A percentile compares a stretch with the other conserved stretches of the same genome.
Evolutionary conservation across 2,113 vertebrate species (phyloP).

Genomic region (Chunga burmeisteri): DNA sequence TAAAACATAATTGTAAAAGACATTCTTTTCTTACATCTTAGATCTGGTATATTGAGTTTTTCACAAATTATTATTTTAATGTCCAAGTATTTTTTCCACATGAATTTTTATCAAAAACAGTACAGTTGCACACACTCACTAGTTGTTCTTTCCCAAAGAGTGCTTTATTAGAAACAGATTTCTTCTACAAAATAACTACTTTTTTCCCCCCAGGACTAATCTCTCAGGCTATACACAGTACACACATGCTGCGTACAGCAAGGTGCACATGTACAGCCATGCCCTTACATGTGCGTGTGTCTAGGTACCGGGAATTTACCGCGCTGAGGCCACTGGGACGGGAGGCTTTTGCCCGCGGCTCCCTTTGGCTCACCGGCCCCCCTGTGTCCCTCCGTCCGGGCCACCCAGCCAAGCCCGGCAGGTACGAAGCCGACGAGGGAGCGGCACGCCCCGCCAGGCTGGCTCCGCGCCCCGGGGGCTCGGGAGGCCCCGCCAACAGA

Average conservation of each 20-base stretch:
- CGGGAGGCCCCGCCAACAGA: neutral
- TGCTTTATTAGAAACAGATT: neutral
- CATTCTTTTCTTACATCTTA: neutral
- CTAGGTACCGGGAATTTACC: fast-evolving
- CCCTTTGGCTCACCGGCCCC: fast-evolving
- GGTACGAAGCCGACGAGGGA: neutral
- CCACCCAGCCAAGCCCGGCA: neutral
- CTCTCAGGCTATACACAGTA: fast-evolving
- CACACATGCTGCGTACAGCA: neutral
- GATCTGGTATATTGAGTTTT: neutral
- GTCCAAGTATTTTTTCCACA: neutral
- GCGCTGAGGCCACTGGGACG: fast-evolving
- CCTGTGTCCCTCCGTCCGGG: neutral
- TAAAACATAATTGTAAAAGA: neutral
- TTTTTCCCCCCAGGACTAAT: fast-evolving
- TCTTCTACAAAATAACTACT: neutral
- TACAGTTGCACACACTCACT: neutral
- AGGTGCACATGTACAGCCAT: fast-evolving
- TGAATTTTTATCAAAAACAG: neutral
- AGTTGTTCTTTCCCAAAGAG: neutral
- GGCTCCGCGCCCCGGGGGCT: neutral
- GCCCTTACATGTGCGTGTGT: fast-evolving
- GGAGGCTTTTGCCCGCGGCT: fast-evolving
- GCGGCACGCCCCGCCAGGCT: neutral
- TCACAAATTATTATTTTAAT: neutral